Evolutionary conservation across 1,140 invertebrate species (phyloP), one percentile per base, ranked within the genome.

Genomic region (Oppia nitens): DNA sequence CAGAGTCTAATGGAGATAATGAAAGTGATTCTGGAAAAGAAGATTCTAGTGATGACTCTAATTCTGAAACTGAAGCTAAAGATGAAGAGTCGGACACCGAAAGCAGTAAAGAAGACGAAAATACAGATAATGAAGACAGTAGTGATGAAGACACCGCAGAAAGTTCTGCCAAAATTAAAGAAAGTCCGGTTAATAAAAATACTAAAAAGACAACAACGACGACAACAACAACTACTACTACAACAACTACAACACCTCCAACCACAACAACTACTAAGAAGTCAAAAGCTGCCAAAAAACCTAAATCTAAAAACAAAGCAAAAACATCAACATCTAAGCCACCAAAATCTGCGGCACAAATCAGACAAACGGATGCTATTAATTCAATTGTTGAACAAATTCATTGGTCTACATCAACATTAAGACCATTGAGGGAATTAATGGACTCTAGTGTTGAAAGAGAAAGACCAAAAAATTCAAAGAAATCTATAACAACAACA

Each of bases 381-480:
- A 56, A 56, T 28, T 20, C 55, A 49, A 56, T 56, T 32, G 47
- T 26, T 49, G 55, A 56, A 56, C 20, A 17, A 17, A 57, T 48
- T 27, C 56, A 57, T 45, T 28, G 47, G 26, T 57, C 56, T 1
- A 57, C 56, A 9, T 49, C 56, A 17, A 57, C 56, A 4, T 27
- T 57, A 2, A 2, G 56, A 51, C 56, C 56, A 21, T 45, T 57
- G 47, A 57, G 50, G 28, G 56, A 51, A 45, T 4, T 57, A 47
- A 50, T 50, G 47, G 47, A 57, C 24, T 57, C 26, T 1, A 20
- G 50, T 49, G 3, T 21, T 2, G 26, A 55, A 57, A 52, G 17
- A 40, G 6, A 40, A 40, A 6, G 32, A 40, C 32, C 32, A 40
- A 40, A 40, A 40, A 27, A 12, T 27, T 47, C 2, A 27, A 57